Evolutionary conservation across 2,113 vertebrate species (phyloP).

Genomic region (Myrmecobius fasciatus): DNA sequence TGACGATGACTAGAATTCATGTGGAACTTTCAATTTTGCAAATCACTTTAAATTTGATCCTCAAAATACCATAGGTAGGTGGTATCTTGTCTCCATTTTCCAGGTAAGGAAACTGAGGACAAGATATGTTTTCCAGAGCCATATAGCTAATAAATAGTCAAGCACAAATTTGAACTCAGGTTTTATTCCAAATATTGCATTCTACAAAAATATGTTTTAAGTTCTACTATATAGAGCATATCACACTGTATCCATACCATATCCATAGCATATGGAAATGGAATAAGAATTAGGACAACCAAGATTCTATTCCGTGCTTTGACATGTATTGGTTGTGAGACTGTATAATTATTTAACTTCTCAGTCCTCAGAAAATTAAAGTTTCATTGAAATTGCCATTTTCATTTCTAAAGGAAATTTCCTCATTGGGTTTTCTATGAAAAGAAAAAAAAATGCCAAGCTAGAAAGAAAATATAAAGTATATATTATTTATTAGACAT

Average conservation of each 20-base stretch:
- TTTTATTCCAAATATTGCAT: neutral
- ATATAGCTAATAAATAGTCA: neutral
- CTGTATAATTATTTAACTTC: neutral
- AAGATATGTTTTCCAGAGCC: neutral
- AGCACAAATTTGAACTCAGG: neutral
- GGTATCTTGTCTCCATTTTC: neutral
- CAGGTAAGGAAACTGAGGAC: neutral
- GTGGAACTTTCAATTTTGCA: neutral
- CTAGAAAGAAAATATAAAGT: neutral
- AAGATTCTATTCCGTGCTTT: neutral
- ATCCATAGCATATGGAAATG: neutral
- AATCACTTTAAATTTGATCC: neutral
- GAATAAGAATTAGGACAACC: neutral
- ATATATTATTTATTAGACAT: neutral
- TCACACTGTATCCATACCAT: no score
- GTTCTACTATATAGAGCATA: no score
- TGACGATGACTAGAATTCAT: neutral
- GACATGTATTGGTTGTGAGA: neutral
- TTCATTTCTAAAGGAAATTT: neutral
- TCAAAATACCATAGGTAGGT: neutral
- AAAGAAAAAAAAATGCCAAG: neutral
- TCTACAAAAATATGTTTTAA: neutral
- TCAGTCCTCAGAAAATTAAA: neutral
- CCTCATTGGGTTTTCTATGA: neutral
- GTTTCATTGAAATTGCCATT: neutral